These are phyloP conservation scores for Drosophila infuscata DNA, from an alignment of 2,888 invertebrate genomes.

Conservation along the genomic window DNA sequence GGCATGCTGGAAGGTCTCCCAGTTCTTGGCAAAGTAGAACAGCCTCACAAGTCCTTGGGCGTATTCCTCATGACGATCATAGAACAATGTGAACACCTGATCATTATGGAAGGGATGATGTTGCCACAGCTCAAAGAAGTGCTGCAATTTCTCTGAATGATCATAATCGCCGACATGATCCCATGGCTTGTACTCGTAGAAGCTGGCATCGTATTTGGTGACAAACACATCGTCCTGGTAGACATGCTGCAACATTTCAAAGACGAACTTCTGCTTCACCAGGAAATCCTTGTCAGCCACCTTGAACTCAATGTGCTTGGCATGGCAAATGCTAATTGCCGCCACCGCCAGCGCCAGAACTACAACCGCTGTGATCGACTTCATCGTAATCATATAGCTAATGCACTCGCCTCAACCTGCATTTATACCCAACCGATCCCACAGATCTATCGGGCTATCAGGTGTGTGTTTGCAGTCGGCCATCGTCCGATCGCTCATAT, in stretches of 20 bases:
- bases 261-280: constrained; percentile 86
- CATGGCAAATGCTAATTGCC: constrained; percentile 63
- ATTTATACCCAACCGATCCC: constrained; percentile 43
- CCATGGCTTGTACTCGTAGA: constrained; percentile 86
- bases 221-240: constrained; percentile 87
- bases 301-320: constrained; percentile 78
- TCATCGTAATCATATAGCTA: constrained; percentile 76
- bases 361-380: constrained; percentile 81
- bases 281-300: constrained; percentile 86
- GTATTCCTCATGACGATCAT: constrained; percentile 85
- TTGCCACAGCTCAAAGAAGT: constrained; percentile 87
- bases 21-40: constrained; percentile 90
- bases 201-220: constrained; percentile 86
- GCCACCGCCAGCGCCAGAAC: constrained; percentile 73
- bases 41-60: constrained; percentile 88
- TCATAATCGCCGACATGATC: constrained; percentile 88
- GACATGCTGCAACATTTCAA: constrained; percentile 86
- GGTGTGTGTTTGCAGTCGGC: constrained; percentile 9
- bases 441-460: constrained; percentile 9
- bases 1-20: constrained; percentile 90
- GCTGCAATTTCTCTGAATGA: constrained; percentile 86
- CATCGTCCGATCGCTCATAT: constrained; percentile 37
- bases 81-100: constrained; percentile 78
- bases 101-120: constrained; percentile 84
- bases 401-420: constrained; percentile 23